Percentiles rank a stretch among this genome's conserved stretches.
phyloP scores from a whole-genome alignment of 2,888 invertebrate species.

The Acanthosepion pharaonis region DNA sequence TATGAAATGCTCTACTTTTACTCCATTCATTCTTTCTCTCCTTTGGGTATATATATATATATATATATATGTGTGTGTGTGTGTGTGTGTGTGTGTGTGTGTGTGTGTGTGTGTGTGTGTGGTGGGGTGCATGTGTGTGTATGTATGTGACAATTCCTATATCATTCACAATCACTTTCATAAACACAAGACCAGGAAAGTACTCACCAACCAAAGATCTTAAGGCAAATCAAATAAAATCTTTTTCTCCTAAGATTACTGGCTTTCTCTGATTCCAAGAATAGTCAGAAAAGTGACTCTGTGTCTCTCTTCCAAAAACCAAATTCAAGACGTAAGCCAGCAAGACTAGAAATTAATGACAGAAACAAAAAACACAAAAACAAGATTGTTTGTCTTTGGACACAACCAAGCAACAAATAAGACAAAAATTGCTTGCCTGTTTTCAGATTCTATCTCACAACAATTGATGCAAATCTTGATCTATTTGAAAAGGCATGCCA shows the following conservation, averaged over 20 bases:
- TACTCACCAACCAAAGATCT: neutral
- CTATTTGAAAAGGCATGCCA: too few relatives aligned
- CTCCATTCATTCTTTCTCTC: too few relatives aligned
- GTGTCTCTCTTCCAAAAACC: neutral
- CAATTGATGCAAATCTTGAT: neutral
- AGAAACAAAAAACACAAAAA: neutral
- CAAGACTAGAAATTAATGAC: slow-evolving; percentile 7
- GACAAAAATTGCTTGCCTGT: neutral
- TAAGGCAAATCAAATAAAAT: neutral
- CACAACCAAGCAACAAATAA: neutral
- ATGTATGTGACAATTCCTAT: neutral
- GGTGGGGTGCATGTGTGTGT: neutral
- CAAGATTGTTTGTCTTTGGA: neutral
- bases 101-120: neutral
- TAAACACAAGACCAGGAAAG: neutral
- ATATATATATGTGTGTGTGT: too few relatives aligned
- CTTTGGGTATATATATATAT: neutral
- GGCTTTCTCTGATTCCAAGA: neutral
- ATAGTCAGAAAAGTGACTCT: neutral
- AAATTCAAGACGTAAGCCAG: neutral
- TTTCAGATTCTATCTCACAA: neutral
- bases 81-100: too few relatives aligned
- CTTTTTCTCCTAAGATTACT: neutral
- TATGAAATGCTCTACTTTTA: too few relatives aligned
- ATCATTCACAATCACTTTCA: neutral